These are phyloP conservation scores for Papilio polyxenes DNA, from an alignment of 1,140 invertebrate genomes.

Conservation along the genomic window DNA sequence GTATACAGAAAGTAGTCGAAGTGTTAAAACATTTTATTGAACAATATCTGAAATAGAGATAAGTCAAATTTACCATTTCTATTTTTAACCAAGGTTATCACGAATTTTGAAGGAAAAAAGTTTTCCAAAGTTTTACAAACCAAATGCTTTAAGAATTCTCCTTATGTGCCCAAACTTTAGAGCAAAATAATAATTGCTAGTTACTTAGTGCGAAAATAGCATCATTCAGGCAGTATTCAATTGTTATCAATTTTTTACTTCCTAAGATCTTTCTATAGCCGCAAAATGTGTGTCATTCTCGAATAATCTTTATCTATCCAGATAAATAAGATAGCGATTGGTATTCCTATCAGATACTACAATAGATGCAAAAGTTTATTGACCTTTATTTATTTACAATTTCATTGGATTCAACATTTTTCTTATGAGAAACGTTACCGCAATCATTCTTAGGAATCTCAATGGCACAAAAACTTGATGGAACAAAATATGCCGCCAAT, in stretches of 20 bases:
- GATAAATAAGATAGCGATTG: background rate
- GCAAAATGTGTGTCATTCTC: conserved; percentile 8
- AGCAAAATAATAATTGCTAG: no score
- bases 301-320: conserved; percentile 6
- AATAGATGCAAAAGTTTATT: background rate
- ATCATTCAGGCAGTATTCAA: no score
- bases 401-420: background rate
- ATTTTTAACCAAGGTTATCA: no score
- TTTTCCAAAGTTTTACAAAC: no score
- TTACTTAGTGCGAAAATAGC: no score
- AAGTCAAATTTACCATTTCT: no score
- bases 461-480: background rate
- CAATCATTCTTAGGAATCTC: background rate
- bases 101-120: no score
- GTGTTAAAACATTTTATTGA: background rate
- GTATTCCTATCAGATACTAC: background rate
- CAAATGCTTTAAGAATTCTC: no score
- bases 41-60: no score
- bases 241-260: background rate
- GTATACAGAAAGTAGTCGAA: background rate
- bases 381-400: conserved; percentile 11
- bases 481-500: conserved; percentile 17
- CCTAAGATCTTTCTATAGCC: background rate
- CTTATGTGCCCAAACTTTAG: no score
- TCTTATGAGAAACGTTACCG: background rate